phyloP scores from a whole-genome alignment of 2,888 invertebrate species.

The Cheilosia pagana region DNA sequence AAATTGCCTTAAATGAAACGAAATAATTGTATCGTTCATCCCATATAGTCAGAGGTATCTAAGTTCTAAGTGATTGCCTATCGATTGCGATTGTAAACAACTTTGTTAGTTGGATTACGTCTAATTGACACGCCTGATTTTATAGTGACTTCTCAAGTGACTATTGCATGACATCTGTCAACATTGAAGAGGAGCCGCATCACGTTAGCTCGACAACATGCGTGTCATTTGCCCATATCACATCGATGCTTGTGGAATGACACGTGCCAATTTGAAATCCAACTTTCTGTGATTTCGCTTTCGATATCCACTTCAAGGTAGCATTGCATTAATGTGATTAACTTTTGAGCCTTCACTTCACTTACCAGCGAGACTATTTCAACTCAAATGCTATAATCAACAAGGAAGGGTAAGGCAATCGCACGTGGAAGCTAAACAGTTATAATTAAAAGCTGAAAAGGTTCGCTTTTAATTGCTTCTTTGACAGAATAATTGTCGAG shows the following conservation, averaged over 20 bases:
- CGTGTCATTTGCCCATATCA: slow-evolving; percentile 18
- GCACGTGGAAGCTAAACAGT: neutral
- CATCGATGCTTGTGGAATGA: neutral
- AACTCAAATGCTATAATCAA: neutral
- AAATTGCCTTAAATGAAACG: slow-evolving; percentile 25
- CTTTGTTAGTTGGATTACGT: slow-evolving; percentile 16
- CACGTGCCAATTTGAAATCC: neutral
- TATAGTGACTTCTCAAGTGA: slow-evolving; percentile 14
- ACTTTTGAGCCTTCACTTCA: slow-evolving; percentile 1
- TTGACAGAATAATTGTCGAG: slow-evolving; percentile 26
- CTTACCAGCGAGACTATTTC: neutral
- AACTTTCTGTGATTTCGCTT: neutral
- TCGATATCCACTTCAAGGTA: neutral
- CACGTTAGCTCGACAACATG: neutral
- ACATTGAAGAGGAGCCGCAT: slow-evolving; percentile 5
- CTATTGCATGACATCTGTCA: slow-evolving; percentile 45
- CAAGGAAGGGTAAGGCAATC: neutral
- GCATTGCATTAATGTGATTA: slow-evolving; percentile 9
- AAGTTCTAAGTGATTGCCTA: slow-evolving; percentile 45
- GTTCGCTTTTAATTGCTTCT: slow-evolving; percentile 35
- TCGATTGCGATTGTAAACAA: slow-evolving; percentile 39
- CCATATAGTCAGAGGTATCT: neutral
- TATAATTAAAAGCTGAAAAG: slow-evolving; percentile 5
- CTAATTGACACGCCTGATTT: slow-evolving; percentile 37
- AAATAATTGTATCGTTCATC: slow-evolving; percentile 22